Evolutionary conservation across 2,888 invertebrate genomes (phyloP).

Genomic region (Caenorhabditis macrosperma): DNA sequence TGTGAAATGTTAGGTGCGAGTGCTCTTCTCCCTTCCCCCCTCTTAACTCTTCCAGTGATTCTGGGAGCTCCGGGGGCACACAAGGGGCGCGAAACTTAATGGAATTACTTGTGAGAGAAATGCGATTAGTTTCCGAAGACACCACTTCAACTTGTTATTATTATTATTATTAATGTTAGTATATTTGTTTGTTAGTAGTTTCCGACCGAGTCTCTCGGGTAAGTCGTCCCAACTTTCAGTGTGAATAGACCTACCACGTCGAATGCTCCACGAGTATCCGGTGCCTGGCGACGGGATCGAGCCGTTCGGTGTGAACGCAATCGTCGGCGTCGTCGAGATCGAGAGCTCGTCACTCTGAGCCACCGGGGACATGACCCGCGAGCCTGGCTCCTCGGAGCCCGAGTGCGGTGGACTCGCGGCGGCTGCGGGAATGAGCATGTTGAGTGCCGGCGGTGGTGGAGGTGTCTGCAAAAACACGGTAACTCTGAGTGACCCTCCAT

Average conservation of each 20-base stretch:
- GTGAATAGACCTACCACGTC: slow-evolving; percentile 41
- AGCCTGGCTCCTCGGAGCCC: slow-evolving; percentile 14
- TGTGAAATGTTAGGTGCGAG: slow-evolving; percentile 12
- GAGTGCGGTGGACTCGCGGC: slow-evolving; percentile 29
- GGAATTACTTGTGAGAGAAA: slow-evolving; percentile 24
- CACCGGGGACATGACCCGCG: slow-evolving; percentile 28
- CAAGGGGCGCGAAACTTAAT: slow-evolving; percentile 39
- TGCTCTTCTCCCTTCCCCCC: background rate
- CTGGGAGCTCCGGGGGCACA: too few relatives aligned
- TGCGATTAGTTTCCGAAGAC: background rate
- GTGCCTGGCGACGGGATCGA: slow-evolving; percentile 60
- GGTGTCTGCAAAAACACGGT: too few relatives aligned
- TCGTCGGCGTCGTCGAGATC: slow-evolving; percentile 48
- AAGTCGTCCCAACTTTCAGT: slow-evolving; percentile 51
- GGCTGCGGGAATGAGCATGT: slow-evolving; percentile 7
- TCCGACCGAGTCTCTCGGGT: too few relatives aligned
- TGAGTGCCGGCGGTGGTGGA: too few relatives aligned
- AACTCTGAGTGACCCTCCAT: too few relatives aligned
- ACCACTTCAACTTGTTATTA: slow-evolving; percentile 33
- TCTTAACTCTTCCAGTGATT: slow-evolving; percentile 4
- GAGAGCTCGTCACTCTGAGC: slow-evolving; percentile 30
- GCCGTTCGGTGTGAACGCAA: slow-evolving; percentile 55
- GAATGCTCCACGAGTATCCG: slow-evolving; percentile 60
- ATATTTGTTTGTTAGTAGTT: too few relatives aligned
- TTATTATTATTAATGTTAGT: slow-evolving; percentile 5